Base-by-base conservation (phyloP, 1,140 invertebrate genomes). In the Drosophila kikkawai region DNA sequence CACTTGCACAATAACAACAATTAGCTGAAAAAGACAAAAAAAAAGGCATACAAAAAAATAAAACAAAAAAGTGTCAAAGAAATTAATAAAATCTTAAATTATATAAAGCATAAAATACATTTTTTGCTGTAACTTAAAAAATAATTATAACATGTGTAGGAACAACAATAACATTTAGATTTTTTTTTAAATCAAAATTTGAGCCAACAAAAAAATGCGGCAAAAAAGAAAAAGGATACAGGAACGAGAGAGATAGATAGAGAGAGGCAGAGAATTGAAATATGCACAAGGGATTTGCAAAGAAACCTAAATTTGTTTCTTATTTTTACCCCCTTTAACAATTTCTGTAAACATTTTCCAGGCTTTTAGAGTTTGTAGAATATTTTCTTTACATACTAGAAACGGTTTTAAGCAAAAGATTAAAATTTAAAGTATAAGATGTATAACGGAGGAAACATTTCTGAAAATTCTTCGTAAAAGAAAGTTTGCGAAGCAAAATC, bases 131-230 rank as follows among this genome's bases (percentile, higher is more conserved):
- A 17, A 51, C 48, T 32, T 51, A 51, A 51, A 51, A 34, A 17
- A 51, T 4, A 55, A 19, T 7, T 36, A 11, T 55, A 19, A 19
- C 32, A 36, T 41, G 6, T 15, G 39, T n/a, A 39, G 22, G 13
- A 22, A 7, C 32, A 37, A 37, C 29, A 22, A 19, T 17, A 64
- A 15, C 48, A 64, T 41, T 2, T 4, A 19, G 17, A 41, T 32
- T 6, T 5, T 34, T 2, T 4, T 4, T 1, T 19, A 19, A 70
- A 69, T 17, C 8, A 11, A 70, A 39, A 15, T 41, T 47, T 73
- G 69, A 71, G 69, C 67, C 69, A 73, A 73, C 53, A 48, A 1
- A 13, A 70, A 56, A 68, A 19, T 29, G 45, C 17, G 26, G 26
- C 8, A 13, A 57, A 67, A 67, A 42, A 15, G 0, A 48, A 71